Base-by-base conservation (phyloP, 2,113 vertebrate species). In the Corapipo altera region DNA sequence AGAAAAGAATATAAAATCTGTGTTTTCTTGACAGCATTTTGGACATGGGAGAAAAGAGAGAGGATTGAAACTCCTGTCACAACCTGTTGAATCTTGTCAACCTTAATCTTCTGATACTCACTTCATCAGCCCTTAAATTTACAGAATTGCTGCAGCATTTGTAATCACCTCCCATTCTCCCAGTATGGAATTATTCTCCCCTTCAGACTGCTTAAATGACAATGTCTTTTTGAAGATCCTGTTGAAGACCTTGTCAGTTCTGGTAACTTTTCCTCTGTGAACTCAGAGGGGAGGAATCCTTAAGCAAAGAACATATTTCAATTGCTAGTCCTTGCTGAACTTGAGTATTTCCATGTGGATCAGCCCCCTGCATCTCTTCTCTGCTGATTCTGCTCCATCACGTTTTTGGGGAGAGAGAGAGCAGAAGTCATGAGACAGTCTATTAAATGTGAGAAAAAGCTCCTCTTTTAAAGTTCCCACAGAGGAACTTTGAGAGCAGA, bases 121-220 rank as follows among this genome's bases (percentile, higher is more conserved):
- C 35, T 89, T 95, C 71, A 75, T 82, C 70, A 85, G 37, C 32
- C 28, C 30, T 85, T 88, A 83, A 75, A 82, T 84, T 79, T 82
- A 54, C 1, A 2, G 54, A 49, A 76, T 87, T 83, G 37, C 64
- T 93, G 49, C 37, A 94, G 77, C 24, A 2, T 79, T 85, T 94
- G 54, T 78, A 93, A 83, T 86, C 52, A 71, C 37, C 26, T 89
- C 46, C 46, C 16, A 49, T 96, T 92, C 43, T 93, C 24, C 55
- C 55, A 55, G 59, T 81, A 52, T 75, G 61, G 78, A 89, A 87
- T 94, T 87, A 65, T 93, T 92, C 91, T 88, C 26, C 51, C 48
- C 61, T 93, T 95, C 65, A 89, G 65, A 49, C n/a, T 92, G 44
- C 55, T 84, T 89, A 91, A 91, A 96, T 87, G 77, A 81, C 80